Percentiles rank a stretch among this genome's conserved stretches.
Conservation (phyloP, 2,797 vertebrate genomes). For the Gymnoscopelus braueri region DNA sequence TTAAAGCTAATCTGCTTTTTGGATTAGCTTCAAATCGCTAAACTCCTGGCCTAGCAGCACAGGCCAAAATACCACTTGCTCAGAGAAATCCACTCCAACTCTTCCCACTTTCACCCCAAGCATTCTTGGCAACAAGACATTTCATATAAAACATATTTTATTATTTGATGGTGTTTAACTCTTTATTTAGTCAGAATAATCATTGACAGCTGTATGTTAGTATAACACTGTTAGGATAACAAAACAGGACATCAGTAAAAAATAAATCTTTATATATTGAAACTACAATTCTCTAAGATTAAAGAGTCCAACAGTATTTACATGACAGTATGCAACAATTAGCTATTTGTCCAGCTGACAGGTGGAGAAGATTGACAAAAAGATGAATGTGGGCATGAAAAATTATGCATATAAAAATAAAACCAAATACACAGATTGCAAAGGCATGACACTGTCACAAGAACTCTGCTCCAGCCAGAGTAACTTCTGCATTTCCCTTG, state of each 20-base stretch:
- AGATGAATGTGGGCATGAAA: slow-evolving; percentile 16
- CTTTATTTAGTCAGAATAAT: slow-evolving; percentile 24
- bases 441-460: slow-evolving; percentile 57
- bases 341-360: slow-evolving; percentile 34
- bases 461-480: slow-evolving; percentile 28
- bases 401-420: slow-evolving; percentile 42
- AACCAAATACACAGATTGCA: slow-evolving; percentile 36
- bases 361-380: slow-evolving; percentile 25
- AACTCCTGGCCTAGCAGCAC: slow-evolving; percentile 36
- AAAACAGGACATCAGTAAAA: slow-evolving; percentile 58
- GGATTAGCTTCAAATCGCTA: slow-evolving; percentile 52
- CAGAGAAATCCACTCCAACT: not conserved
- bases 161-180: slow-evolving; percentile 38
- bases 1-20: slow-evolving; percentile 61
- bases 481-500: slow-evolving; percentile 4
- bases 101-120: not conserved
- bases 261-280: slow-evolving; percentile 52
- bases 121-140: not conserved
- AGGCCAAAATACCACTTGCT: slow-evolving; percentile 28
- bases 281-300: slow-evolving; percentile 43
- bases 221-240: slow-evolving; percentile 48
- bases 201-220: slow-evolving; percentile 55
- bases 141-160: slow-evolving; percentile 64
- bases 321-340: slow-evolving; percentile 34
- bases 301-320: slow-evolving; percentile 36